Evolutionary conservation across 2,113 vertebrate species (phyloP).

Genomic region (Phylloscopus whistleri): DNA sequence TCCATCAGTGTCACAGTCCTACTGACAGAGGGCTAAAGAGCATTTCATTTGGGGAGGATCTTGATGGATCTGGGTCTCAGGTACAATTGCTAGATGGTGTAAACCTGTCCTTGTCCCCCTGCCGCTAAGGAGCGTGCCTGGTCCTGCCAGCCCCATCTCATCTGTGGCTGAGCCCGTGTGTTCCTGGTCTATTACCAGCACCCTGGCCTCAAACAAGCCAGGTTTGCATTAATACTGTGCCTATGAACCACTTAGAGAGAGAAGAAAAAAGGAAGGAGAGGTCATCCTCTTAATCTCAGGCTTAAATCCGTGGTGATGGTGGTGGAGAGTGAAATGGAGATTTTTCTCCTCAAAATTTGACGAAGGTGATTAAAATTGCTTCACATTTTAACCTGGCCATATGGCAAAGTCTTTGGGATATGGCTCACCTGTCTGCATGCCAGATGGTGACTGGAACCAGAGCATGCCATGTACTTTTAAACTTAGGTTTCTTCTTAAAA

Average conservation of each 20-base stretch:
- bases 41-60: neutral
- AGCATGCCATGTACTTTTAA: neutral
- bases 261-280: neutral
- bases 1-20: neutral
- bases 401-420: neutral
- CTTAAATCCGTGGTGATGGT: neutral
- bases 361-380: neutral
- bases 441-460: neutral
- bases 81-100: neutral
- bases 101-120: neutral
- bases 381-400: neutral
- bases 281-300: neutral
- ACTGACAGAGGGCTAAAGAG: neutral
- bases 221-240: neutral
- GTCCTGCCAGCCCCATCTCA: neutral
- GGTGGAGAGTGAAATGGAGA: neutral
- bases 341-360: neutral
- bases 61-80: neutral
- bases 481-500: neutral
- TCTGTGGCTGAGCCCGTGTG: rapidly evolving
- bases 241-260: neutral
- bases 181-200: rapidly evolving
- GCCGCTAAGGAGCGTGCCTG: rapidly evolving
- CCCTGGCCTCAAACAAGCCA: neutral
- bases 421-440: neutral